These are phyloP conservation scores for Condylura cristata DNA, from an alignment of 2,113 vertebrate species.

Conservation along the genomic window DNA sequence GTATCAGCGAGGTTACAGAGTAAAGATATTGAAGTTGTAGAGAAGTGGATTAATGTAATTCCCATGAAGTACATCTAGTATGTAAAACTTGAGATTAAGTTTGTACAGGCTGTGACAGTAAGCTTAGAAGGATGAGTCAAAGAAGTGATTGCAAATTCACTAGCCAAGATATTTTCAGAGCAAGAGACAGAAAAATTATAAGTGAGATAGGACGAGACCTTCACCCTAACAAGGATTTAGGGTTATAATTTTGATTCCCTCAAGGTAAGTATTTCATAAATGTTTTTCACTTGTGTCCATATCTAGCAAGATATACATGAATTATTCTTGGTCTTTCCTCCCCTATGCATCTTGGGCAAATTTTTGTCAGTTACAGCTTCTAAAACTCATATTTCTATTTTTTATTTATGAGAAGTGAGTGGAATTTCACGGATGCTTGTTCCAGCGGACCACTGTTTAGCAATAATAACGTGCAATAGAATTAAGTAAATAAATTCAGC, in stretches of 20 bases:
- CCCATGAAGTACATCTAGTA: background rate
- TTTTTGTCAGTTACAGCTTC: background rate
- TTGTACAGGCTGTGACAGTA: background rate
- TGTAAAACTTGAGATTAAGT: background rate
- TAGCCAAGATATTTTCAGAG: background rate
- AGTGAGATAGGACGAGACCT: background rate
- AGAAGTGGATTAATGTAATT: background rate
- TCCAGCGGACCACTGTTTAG: background rate
- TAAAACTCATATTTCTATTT: background rate
- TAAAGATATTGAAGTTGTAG: background rate
- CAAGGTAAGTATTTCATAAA: background rate
- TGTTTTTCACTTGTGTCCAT: background rate
- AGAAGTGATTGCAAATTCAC: background rate
- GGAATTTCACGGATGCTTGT: background rate
- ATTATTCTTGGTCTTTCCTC: background rate
- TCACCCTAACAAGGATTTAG: background rate
- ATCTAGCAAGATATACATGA: background rate
- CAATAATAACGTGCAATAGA: background rate
- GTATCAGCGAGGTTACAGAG: background rate
- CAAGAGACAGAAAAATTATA: slow-evolving; percentile 6
- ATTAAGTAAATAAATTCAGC: background rate
- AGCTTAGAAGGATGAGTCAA: background rate
- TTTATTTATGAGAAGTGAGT: background rate
- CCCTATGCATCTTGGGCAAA: background rate
- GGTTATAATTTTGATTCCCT: background rate